Evolutionary conservation across 2,888 invertebrate species (phyloP).

Genomic region (Zele albiditarsus): DNA sequence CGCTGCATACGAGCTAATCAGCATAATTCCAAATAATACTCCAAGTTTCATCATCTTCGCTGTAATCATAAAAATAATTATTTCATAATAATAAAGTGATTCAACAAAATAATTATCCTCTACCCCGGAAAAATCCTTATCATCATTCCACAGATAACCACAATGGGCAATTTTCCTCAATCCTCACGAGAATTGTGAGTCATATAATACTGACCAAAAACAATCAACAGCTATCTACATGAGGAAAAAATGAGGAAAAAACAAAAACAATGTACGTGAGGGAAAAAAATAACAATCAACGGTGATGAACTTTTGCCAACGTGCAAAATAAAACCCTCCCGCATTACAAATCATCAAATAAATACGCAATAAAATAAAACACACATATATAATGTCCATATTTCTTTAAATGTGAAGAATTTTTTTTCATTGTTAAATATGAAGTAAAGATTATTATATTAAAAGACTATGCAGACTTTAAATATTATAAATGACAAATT

Average conservation of each 20-base stretch:
- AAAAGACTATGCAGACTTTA: background rate
- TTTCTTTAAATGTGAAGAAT: no score
- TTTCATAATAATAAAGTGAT: background rate
- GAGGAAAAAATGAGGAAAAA: no score
- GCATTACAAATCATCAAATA: background rate
- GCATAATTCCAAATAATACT: conserved; percentile 72
- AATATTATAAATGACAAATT: background rate
- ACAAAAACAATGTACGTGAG: background rate
- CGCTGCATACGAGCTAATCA: conserved; percentile 68
- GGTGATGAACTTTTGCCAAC: background rate
- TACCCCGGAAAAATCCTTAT: conserved; percentile 1
- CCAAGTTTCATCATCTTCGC: conserved; percentile 35
- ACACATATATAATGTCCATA: background rate
- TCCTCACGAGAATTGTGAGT: background rate
- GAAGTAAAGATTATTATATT: no score
- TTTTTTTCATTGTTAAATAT: no score
- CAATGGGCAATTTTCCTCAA: background rate
- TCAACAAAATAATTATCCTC: background rate
- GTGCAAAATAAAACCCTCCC: background rate
- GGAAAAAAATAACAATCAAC: background rate
- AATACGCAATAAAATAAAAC: background rate
- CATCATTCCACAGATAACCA: background rate
- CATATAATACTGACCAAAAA: no score
- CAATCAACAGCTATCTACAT: no score
- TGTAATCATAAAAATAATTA: conserved; percentile 30